Evolutionary conservation across 2,113 vertebrate genomes (phyloP).

Genomic region (Tragelaphus buxtoni): DNA sequence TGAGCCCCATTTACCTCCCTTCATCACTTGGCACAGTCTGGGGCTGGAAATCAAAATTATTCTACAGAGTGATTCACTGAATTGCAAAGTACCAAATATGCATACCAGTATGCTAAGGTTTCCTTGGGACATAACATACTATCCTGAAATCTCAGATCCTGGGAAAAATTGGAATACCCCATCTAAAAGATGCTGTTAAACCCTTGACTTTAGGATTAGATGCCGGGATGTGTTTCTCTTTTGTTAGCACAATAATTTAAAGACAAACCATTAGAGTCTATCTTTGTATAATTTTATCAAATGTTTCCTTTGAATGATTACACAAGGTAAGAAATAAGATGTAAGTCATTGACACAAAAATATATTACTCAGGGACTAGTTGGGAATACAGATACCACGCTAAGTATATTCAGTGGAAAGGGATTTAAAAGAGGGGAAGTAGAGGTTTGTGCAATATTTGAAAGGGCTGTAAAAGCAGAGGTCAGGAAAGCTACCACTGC

Average conservation of each 20-base stretch:
- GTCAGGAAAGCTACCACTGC: neutral
- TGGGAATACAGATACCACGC: neutral
- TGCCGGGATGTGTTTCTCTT: neutral
- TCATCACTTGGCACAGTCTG: neutral
- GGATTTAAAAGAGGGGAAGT: neutral
- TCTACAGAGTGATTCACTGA: neutral
- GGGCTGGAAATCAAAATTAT: neutral
- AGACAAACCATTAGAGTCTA: neutral
- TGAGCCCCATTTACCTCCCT: neutral
- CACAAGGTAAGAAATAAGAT: neutral
- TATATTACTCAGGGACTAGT: neutral
- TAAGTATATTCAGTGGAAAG: neutral
- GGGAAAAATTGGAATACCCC: neutral
- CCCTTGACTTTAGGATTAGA: neutral
- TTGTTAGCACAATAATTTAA: neutral
- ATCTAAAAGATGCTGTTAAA: neutral
- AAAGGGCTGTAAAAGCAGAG: neutral
- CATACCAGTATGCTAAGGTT: neutral
- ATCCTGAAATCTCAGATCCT: neutral
- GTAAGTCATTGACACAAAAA: neutral
- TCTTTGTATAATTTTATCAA: neutral
- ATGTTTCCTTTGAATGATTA: neutral
- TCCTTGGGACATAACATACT: neutral
- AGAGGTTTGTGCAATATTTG: neutral
- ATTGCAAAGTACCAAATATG: neutral